Base-by-base conservation (phyloP, 2,888 invertebrate species). In the Ligdia adustata region DNA sequence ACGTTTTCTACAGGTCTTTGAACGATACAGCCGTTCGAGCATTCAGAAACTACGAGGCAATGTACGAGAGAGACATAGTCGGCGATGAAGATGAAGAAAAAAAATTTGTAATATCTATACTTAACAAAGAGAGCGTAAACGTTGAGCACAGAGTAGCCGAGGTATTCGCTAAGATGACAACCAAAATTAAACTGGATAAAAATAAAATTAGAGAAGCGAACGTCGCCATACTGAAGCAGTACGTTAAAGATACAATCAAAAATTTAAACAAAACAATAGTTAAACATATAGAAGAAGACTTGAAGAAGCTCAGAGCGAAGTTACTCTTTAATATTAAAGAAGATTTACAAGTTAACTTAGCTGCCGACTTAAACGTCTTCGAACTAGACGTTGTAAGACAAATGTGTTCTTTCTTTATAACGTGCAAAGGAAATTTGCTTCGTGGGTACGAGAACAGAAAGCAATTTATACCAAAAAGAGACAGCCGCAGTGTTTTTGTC, bases 1-100 rank as follows among this genome's bases (percentile, higher is more conserved):
- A 14, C 0, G 60, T 69, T 35, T 74, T 78, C 20, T 80, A 82
- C 34, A 52, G 51, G 9, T 46, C 63, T 6, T 16, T 85, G 0
- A 82, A 80, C 4, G 72, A 77, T n/a, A 79, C 80, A 3, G 55
- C 68, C 1, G 69, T 74, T 0, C 72, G 62, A 9, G 64, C 68
- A 0, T 66, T 84, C 22, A 69, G 49, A 15, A 79, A 79, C 45
- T 87, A 84, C 33, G 74, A 66, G 22, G 74, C 75, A 6, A 86
- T 87, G 82, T 88, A 79, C 33, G 31, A 37, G 0, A 67, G 67
- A 46, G 85, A 87, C 11, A 70, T 75, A 0, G 66, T 64, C 6
- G 51, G 57, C 0, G 74, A 74, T 6, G 52, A 43, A 0, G 66
- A 52, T n/a, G 22, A 52, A 0, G 69, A 75, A 13, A 71, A 70